Evolutionary conservation across 92 coral and sea anemone genomes (phyloP).

Genomic region (Nematostella vectensis): DNA sequence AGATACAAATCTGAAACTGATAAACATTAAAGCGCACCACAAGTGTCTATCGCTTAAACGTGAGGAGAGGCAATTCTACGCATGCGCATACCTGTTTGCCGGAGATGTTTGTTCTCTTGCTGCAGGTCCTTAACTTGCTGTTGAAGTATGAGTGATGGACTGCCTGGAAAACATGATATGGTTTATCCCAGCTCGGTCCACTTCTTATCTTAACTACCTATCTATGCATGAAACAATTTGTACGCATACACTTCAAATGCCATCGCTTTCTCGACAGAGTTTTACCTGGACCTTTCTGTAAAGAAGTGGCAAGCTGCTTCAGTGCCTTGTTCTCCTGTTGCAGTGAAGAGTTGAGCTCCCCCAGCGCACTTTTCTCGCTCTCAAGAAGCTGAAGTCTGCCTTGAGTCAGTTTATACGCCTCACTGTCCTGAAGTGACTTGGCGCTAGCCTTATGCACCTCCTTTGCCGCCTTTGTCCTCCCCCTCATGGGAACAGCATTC

Average conservation of each 20-base stretch:
- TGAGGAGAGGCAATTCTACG: too few relatives aligned
- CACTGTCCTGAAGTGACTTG: slow-evolving; percentile 3
- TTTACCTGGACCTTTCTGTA: slow-evolving; percentile 79
- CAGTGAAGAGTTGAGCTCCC: slow-evolving; percentile 67
- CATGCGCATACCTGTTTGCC: slow-evolving; percentile 71
- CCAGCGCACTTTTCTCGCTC: slow-evolving; percentile 69
- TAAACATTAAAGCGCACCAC: too few relatives aligned
- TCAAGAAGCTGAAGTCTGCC: slow-evolving; percentile 53
- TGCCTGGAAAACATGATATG: slow-evolving; percentile 14
- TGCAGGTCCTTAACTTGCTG: slow-evolving; percentile 79
- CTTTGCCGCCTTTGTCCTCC: not conserved
- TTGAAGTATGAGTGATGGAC: slow-evolving; percentile 63
- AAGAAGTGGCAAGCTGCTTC: slow-evolving; percentile 71
- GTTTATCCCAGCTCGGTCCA: too few relatives aligned
- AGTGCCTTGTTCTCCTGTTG: slow-evolving; percentile 80
- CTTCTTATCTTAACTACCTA: not conserved
- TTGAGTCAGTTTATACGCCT: slow-evolving; percentile 28
- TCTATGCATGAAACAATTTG: too few relatives aligned
- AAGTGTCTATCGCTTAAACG: too few relatives aligned
- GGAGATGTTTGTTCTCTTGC: slow-evolving; percentile 65
- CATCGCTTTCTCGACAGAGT: too few relatives aligned
- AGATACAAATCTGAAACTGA: too few relatives aligned
- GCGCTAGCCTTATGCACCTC: not conserved
- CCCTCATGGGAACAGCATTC: not conserved
- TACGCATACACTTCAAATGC: too few relatives aligned